These are phyloP conservation scores for Bolborhynchus lineola DNA, from an alignment of 2,113 vertebrate species.

Conservation along the genomic window DNA sequence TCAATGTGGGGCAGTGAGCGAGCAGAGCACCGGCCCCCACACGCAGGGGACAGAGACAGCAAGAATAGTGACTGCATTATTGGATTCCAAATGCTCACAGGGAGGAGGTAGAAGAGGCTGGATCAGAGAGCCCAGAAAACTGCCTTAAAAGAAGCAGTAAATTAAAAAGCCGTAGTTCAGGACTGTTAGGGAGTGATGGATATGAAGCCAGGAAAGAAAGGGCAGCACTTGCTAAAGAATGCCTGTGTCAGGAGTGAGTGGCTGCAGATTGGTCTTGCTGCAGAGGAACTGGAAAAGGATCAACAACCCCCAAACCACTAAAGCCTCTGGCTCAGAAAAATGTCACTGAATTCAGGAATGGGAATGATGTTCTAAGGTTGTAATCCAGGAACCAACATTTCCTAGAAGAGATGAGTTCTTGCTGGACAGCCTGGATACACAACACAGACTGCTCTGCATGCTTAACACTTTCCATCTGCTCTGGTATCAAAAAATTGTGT, in stretches of 20 bases:
- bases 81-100: background rate
- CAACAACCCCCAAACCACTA: background rate
- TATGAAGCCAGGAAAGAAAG: background rate
- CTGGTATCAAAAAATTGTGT: background rate
- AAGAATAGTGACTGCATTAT: background rate
- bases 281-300: background rate
- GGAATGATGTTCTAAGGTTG: background rate
- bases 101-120: background rate
- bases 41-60: accelerated
- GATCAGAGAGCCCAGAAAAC: background rate
- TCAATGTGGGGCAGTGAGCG: background rate
- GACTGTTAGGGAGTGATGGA: background rate
- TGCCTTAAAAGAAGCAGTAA: background rate
- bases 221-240: background rate
- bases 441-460: background rate
- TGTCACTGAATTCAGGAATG: background rate
- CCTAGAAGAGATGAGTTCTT: background rate
- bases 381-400: background rate
- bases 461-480: background rate
- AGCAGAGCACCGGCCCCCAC: background rate
- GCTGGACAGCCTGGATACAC: background rate
- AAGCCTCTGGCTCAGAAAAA: background rate
- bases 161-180: background rate
- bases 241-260: background rate
- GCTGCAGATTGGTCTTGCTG: background rate